phyloP scores from a whole-genome alignment of 2,888 invertebrate species.

The Peribatodes rhomboidaria region DNA sequence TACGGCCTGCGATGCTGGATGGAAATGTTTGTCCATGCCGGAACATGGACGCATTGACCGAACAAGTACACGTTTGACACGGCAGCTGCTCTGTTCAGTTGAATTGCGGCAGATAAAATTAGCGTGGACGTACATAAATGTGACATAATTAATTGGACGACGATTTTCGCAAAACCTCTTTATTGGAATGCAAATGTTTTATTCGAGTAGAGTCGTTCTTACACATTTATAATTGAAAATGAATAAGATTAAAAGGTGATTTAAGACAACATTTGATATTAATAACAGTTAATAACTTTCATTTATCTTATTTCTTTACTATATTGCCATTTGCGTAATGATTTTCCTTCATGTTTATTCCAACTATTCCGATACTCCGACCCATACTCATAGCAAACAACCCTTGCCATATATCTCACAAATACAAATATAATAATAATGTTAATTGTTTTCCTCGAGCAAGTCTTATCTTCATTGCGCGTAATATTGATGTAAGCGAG shows the following conservation, averaged over 20 bases:
- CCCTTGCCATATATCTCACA: constrained; percentile 42
- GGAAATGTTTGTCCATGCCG: neutral
- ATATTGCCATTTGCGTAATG: neutral
- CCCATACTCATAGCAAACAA: constrained; percentile 29
- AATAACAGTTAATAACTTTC: no score
- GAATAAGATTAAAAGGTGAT: no score
- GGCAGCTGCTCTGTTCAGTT: neutral
- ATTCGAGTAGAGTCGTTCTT: no score
- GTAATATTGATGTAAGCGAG: constrained; percentile 61
- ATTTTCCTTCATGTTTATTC: constrained; percentile 9
- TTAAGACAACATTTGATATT: no score
- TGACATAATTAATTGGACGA: neutral
- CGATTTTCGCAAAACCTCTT: no score
- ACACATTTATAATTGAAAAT: no score
- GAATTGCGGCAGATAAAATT: neutral
- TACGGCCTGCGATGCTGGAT: neutral
- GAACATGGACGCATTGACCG: neutral
- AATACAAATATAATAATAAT: constrained; percentile 56
- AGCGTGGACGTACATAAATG: neutral
- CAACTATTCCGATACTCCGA: constrained; percentile 8
- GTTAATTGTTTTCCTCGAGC: constrained; percentile 56
- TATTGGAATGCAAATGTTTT: no score
- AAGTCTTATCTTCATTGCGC: constrained; percentile 54
- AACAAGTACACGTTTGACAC: neutral
- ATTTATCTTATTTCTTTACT: neutral